These are phyloP conservation scores for Laticauda colubrina DNA, from an alignment of 2,113 vertebrate genomes.

Conservation along the genomic window DNA sequence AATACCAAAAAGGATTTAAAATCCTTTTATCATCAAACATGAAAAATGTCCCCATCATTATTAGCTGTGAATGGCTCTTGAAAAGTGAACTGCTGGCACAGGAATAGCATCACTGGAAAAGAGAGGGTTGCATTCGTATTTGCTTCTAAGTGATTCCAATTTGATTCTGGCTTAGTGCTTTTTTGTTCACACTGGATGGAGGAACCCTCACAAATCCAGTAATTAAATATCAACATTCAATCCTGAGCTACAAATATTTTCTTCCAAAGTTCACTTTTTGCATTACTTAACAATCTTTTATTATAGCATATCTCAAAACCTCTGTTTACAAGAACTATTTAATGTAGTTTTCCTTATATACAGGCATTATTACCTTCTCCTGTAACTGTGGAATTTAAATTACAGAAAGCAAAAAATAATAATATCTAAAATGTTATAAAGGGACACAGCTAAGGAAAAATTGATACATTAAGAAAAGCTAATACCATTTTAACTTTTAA, in stretches of 20 bases:
- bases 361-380: background rate
- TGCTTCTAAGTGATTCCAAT: background rate
- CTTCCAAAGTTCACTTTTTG: background rate
- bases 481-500: background rate
- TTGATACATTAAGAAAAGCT: background rate
- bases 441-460: background rate
- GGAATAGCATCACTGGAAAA: background rate
- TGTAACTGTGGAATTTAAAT: background rate
- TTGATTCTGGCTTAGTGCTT: background rate
- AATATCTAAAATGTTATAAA: background rate
- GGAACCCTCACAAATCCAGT: background rate
- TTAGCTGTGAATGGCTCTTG: background rate
- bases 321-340: background rate
- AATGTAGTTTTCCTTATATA: background rate
- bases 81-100: background rate
- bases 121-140: background rate
- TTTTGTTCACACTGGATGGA: background rate
- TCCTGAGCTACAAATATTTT: background rate
- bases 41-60: background rate
- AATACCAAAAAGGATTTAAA: background rate
- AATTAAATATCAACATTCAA: background rate
- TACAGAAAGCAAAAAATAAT: background rate
- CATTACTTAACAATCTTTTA: background rate
- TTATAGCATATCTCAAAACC: background rate
- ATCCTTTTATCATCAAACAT: background rate